Evolutionary conservation across 2,888 invertebrate genomes (phyloP).

Genomic region (Cantharis lateralis): DNA sequence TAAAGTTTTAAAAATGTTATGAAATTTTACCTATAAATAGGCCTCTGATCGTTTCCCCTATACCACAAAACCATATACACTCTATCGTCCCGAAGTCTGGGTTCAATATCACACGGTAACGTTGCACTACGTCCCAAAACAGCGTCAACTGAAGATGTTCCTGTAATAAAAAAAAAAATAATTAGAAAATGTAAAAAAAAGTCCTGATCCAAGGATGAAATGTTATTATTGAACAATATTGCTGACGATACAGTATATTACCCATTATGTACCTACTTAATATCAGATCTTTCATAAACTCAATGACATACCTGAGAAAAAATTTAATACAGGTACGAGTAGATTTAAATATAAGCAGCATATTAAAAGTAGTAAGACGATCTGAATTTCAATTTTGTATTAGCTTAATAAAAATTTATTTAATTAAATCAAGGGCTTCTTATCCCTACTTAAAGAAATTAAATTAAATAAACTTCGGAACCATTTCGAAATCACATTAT

Average conservation of each 20-base stretch:
- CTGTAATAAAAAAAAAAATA: constrained; percentile 55
- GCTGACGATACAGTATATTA: not conserved
- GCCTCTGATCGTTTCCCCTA: constrained; percentile 82
- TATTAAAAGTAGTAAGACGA: not conserved
- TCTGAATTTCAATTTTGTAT: not conserved
- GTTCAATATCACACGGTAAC: constrained; percentile 88
- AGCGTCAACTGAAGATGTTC: constrained; percentile 76
- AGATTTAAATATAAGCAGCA: not conserved
- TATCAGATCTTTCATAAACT: not conserved
- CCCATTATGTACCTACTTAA: not conserved
- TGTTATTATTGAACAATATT: too few relatives aligned
- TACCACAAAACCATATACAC: constrained; percentile 95
- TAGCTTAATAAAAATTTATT: not conserved
- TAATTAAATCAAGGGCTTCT: not conserved
- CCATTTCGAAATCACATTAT: not conserved
- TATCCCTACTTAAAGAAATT: not conserved
- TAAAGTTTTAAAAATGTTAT: not conserved
- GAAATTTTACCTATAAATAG: constrained; percentile 80
- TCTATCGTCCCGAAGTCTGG: constrained; percentile 79
- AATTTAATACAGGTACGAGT: not conserved
- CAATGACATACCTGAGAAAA: not conserved
- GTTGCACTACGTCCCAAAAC: constrained; percentile 83
- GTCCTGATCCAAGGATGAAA: too few relatives aligned
- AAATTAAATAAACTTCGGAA: not conserved
- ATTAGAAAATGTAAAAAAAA: not conserved